Percentiles rank a stretch among this genome's conserved stretches.
Conservation (phyloP, 2,113 vertebrate genomes). For the Nothobranchius furzeri region DNA sequence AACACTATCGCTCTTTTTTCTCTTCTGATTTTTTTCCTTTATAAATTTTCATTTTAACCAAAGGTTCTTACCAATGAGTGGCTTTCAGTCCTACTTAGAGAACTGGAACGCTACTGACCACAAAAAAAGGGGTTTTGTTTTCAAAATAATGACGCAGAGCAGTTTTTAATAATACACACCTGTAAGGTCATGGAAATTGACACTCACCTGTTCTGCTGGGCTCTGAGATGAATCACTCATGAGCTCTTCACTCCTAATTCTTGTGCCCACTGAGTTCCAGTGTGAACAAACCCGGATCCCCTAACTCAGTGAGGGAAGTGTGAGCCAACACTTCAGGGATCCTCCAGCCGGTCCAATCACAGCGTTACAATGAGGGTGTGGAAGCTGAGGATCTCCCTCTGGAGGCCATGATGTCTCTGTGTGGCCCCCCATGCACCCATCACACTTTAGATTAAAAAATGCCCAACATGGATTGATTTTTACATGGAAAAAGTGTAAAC, state of each 20-base stretch:
- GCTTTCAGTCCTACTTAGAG: too few species aligned
- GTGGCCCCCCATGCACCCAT: constrained; percentile 19
- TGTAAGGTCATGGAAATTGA: too few species aligned
- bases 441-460: constrained; percentile 8
- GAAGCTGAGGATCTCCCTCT: constrained; percentile 39
- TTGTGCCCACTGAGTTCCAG: neutral
- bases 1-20: too few species aligned
- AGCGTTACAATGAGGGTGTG: constrained; percentile 23
- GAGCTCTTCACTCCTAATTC: constrained; percentile 3
- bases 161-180: too few species aligned
- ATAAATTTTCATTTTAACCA: neutral
- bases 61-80: constrained; percentile 20
- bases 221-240: neutral
- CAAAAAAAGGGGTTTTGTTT: too few species aligned
- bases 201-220: neutral
- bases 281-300: constrained; percentile 18
- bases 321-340: constrained; percentile 72
- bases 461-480: neutral
- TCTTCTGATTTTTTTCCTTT: too few species aligned
- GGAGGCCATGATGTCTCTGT: constrained; percentile 22
- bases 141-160: too few species aligned
- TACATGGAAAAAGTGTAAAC: neutral
- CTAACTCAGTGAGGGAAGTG: constrained; percentile 38
- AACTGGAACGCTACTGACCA: too few species aligned
- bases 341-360: constrained; percentile 68